A percentile compares a stretch with the other conserved stretches of the same genome.
phyloP scores from a whole-genome alignment of 37 sponge, comb jelly and placozoan species.

The Agelas oroides region DNA sequence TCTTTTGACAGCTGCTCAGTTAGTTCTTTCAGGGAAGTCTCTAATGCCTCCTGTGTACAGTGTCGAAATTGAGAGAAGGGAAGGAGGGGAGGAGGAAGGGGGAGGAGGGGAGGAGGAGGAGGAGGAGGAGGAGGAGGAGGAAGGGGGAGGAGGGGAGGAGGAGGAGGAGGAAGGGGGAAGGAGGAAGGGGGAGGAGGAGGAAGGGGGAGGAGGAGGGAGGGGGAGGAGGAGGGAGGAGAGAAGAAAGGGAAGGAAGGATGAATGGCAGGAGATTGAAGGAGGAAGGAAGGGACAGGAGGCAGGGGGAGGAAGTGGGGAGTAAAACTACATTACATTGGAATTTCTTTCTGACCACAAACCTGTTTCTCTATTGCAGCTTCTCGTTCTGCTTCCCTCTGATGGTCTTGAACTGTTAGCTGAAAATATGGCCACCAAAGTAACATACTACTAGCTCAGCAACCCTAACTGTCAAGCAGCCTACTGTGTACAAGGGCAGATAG shows the following conservation, averaged over 20 bases:
- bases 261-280: neutral
- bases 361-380: constrained; percentile 16
- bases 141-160: no score
- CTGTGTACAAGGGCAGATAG: no score
- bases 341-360: neutral
- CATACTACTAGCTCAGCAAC: no score
- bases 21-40: constrained; percentile 2
- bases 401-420: constrained; percentile 11
- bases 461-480: no score
- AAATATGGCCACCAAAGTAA: no score
- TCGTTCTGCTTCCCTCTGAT: neutral
- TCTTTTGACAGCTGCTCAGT: neutral
- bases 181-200: no score
- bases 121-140: no score
- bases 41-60: neutral
- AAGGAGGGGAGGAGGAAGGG: neutral
- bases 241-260: no score
- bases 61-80: neutral
- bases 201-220: no score
- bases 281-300: neutral
- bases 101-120: neutral
- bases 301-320: no score
- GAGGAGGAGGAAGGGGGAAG: no score
- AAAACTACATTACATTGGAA: no score
- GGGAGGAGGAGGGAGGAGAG: neutral